Conservation (phyloP, 2,797 vertebrate species). For the Tokudaia tokunoshimensis region DNA sequence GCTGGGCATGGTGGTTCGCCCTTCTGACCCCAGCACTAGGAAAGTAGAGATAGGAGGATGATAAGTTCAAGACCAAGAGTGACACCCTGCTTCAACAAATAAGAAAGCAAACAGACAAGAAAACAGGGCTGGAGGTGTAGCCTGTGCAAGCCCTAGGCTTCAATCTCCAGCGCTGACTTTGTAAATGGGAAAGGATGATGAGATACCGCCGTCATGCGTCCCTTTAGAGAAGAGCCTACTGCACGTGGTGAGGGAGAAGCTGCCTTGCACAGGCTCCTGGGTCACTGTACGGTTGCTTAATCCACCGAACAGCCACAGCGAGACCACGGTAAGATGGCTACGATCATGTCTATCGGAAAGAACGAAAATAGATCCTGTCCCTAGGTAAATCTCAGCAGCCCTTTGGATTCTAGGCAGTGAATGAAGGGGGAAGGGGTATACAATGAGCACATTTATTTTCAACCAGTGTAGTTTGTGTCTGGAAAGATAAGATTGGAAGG, state of each 20-base stretch:
- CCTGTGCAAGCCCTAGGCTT: background rate
- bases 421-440: background rate
- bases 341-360: background rate
- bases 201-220: rapidly evolving
- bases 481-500: background rate
- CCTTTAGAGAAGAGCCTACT: background rate
- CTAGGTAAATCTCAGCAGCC: background rate
- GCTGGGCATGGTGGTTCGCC: background rate
- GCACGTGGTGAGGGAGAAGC: background rate
- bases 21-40: background rate
- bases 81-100: background rate
- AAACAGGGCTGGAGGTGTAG: background rate
- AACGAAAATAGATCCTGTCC: background rate
- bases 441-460: background rate
- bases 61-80: background rate
- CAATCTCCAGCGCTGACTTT: background rate
- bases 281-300: background rate
- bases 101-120: background rate
- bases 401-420: background rate
- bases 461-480: constrained; percentile 17
- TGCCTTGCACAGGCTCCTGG: background rate
- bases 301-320: background rate
- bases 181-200: background rate
- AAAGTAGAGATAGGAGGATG: background rate
- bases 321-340: background rate